Evolutionary conservation across 2,888 invertebrate genomes (phyloP), one percentile per base, ranked within the genome.

Genomic region (Drosophila kuntzei): DNA sequence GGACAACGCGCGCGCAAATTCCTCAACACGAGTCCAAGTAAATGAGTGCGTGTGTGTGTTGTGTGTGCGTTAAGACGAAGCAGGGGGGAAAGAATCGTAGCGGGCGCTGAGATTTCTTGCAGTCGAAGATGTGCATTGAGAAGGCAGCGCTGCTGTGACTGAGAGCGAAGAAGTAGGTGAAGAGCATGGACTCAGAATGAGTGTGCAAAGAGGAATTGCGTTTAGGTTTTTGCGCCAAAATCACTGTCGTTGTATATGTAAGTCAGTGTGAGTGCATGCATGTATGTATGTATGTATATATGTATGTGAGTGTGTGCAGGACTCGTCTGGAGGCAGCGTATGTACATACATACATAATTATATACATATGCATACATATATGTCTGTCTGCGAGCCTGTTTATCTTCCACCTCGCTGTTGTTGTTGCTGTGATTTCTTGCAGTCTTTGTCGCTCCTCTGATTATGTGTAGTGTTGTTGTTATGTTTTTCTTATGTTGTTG

Each of bases 171-270:
- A 88, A 86, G 89, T 83, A 79, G 80, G 89, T 87, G 84, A 88
- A 83, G 87, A 88, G 79, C 74, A 74, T 60, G 61, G 60, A 65
- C 68, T 60, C 43, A 66, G 75, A 83, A 86, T 57, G 66, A 76
- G 76, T 43, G 81, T 41, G 67, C 71, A 79, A 79, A 71, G 76
- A 62, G 77, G 73, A 89, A 85, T 75, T 63, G 64, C 64, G 61
- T 65, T 81, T 70, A 63, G 76, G 70, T 73, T 85, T 85, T 85
- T 87, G 89, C 89, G 89, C 85, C 87, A 85, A 85, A 83, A 77
- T 75, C 53, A 39, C 41, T 65, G 63, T 59, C 36, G 20, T 32
- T 55, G 71, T 76, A 50, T 62, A 44, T 57, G 76, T 60, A 43
- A 58, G 74, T 54, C 47, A 39, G 67, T 66, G 54, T 66, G 64